Conservation (phyloP, 2,888 invertebrate genomes). For the Phengaris alcon region DNA sequence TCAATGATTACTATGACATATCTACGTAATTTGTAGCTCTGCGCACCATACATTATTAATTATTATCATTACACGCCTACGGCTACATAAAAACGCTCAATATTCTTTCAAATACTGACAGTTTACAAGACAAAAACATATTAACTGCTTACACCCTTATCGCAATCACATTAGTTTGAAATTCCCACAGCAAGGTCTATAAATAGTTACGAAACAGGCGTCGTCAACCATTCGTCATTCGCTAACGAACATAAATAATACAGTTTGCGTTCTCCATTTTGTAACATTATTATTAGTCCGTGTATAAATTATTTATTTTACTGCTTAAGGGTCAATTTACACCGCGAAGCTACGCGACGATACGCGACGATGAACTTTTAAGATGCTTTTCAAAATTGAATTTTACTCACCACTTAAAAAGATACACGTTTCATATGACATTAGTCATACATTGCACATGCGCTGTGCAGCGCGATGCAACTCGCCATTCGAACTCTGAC, state of each 20-base stretch:
- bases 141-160: constrained; percentile 12
- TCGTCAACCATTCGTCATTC: constrained; percentile 59
- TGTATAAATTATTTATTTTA: constrained; percentile 32
- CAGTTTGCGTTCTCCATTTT: constrained; percentile 51
- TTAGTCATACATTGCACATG: no score
- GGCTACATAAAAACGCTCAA: constrained; percentile 36
- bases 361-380: no score
- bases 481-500: no score
- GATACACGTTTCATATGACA: no score
- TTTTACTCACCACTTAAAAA: no score
- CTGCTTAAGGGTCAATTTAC: neutral
- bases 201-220: constrained; percentile 28
- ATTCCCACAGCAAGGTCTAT: constrained; percentile 1
- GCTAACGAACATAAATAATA: constrained; percentile 58
- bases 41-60: constrained; percentile 37
- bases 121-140: constrained; percentile 29
- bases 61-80: constrained; percentile 38
- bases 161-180: neutral
- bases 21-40: neutral
- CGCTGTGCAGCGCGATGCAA: no score
- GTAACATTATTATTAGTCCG: constrained; percentile 36
- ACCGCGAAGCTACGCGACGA: no score
- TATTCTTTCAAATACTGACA: constrained; percentile 34
- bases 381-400: no score
- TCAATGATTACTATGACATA: neutral